These are phyloP conservation scores for Bruchidius siliquastri DNA, from an alignment of 2,888 invertebrate genomes.

Conservation along the genomic window DNA sequence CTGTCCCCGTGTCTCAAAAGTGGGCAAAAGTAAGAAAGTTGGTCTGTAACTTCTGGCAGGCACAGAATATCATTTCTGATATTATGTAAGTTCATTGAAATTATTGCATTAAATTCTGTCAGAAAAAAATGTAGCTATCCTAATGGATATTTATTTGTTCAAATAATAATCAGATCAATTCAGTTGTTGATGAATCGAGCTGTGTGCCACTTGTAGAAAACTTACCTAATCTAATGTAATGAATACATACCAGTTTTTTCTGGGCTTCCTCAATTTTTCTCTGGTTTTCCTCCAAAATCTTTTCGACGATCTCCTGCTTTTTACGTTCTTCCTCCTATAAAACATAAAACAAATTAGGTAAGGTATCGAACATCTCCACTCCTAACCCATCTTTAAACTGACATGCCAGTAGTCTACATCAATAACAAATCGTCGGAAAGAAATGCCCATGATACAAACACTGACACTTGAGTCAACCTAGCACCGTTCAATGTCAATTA, in stretches of 20 bases:
- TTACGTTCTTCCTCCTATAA: conserved; percentile 96
- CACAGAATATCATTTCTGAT: too few species aligned
- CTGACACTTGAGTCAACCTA: not conserved
- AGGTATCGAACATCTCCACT: conserved; percentile 11
- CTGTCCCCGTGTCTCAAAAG: too few species aligned
- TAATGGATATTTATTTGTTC: too few species aligned
- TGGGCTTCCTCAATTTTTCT: conserved; percentile 96
- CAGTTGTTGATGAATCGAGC: too few species aligned
- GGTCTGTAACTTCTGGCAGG: too few species aligned
- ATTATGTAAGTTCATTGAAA: too few species aligned
- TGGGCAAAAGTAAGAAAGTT: too few species aligned
- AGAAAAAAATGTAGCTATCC: too few species aligned
- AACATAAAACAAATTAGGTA: conserved; percentile 49
- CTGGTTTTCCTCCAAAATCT: conserved; percentile 97
- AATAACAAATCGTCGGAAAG: not conserved
- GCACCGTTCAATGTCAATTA: not conserved
- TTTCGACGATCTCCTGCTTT: conserved; percentile 92
- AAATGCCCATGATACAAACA: not conserved
- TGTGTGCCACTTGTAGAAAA: too few species aligned
- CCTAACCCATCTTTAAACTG: conserved; percentile 35
- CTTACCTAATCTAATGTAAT: too few species aligned
- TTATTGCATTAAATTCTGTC: too few species aligned
- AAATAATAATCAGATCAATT: too few species aligned
- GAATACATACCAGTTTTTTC: conserved; percentile 79
- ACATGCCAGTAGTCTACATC: conserved; percentile 10